Evolutionary conservation across 2,113 vertebrate genomes (phyloP), one percentile per base, ranked within the genome.

Genomic region (Gymnorhina tibicen): DNA sequence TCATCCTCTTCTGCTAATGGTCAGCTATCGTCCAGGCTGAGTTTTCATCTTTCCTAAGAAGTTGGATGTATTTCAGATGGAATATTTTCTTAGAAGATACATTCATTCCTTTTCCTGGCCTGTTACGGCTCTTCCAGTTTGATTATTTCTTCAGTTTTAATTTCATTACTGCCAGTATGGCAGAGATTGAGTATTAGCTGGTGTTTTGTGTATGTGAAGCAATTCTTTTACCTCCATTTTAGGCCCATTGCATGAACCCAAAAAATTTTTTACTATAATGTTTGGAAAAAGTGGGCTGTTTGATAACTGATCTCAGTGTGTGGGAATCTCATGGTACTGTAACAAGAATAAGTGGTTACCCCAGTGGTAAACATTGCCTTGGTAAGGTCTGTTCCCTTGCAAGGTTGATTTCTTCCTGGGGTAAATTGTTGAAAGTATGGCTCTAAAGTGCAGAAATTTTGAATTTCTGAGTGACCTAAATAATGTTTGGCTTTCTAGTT

Each of bases 11-110:
- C 59, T 96, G 50, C 28, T 74, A 9, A 23, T 68, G 58, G 16
- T 35, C 67, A 68, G 0, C 35, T 37, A 3, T 33, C 5, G 1
- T 28, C 42, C 28, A 72, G 35, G 39, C 55, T 81, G 37, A 9
- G 3, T 93, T 93, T 78, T 59, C 24, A 30, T 52, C 9, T 85
- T 67, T 87, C 10, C 11, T 42, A 12, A 60, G 52, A 85, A 70
- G 8, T 7, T 0, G 0, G 12, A 28, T 73, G 13, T 72, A 23
- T 76, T 85, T 76, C 35, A 70, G 53, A 27, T 49, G 6, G 16
- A 78, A 6, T 58, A 21, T 80, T 7, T 91, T 66, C 56, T 42
- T 32, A 55, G 39, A 59, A 30, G 35, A 52, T 78, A 6, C 1
- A 12, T 80, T 91, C 1, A 7, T 74, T 59, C 19, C 7, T 50